Evolutionary conservation across 2,888 invertebrate genomes (phyloP), one percentile per base, ranked within the genome.

Genomic region (Eupithecia dodoneata): DNA sequence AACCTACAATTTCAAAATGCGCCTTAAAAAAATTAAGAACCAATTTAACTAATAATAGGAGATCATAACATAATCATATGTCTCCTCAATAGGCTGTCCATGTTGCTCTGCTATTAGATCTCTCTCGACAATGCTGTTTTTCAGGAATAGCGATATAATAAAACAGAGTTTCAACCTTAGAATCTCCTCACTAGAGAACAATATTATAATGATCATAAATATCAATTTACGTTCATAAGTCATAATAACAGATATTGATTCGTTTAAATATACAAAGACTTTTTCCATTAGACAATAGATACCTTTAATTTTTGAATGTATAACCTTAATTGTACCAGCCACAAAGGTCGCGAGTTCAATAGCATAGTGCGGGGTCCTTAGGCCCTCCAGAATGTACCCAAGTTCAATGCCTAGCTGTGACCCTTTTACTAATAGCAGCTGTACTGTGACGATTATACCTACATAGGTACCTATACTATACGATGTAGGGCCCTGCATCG

Each of bases 401-500:
- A 59, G 75, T 71, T 75, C 75, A 75, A 66, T 66, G 75, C 41
- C 67, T 76, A 42, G 52, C 45, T 55, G 41, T 66, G 69, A 75
- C 74, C 42, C 42, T 66, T 66, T 66, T 63, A 18, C 63, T 63
- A 66, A 65, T 41, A 66, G 55, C 7, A 55, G 18, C 55, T 66
- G 13, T 41, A 65, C 66, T 41, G 42, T 42, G 6, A 66, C 66
- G 15, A 30, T 63, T 18, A 63, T 30, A 30, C 30, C 30, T 30
- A 30, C 30, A 30, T 12, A 63, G 63, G 10, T 15, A 6, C 4
- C 3, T 9, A 9, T 18, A 59, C n/a, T 30, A 30, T 30, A 30
- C 30, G 30, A 30, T 30, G 30, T 30, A 18, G 18, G 9, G 9
- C n/a, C 9, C 59, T 52, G 52, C 5, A 52, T 52, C n/a, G 18